phyloP scores from a whole-genome alignment of 2,113 vertebrate genomes.

The Rhinolophus sinicus region DNA sequence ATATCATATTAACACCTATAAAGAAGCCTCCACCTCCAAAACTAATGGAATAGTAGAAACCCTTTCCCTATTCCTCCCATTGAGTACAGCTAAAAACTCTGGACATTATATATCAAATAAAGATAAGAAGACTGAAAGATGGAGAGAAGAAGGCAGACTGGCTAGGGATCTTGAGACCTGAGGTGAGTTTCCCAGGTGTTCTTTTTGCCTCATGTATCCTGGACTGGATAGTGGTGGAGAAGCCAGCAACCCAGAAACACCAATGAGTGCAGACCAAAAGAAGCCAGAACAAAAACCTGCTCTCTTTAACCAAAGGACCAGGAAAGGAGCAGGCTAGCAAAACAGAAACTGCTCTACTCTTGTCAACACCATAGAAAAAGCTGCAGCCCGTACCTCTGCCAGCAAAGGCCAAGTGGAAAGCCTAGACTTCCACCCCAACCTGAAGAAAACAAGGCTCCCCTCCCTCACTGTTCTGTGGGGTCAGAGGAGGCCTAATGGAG shows the following conservation, averaged over 20 bases:
- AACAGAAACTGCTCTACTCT: background rate
- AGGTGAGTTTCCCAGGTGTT: background rate
- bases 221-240: background rate
- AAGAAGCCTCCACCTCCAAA: background rate
- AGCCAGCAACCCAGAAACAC: background rate
- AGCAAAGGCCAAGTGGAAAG: background rate
- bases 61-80: background rate
- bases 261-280: background rate
- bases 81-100: background rate
- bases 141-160: background rate
- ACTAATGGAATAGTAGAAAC: background rate
- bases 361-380: background rate
- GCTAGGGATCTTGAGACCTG: background rate
- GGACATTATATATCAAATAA: background rate
- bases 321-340: background rate
- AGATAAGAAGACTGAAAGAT: background rate
- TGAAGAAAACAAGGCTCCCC: background rate
- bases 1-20: background rate
- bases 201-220: background rate
- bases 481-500: background rate
- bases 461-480: background rate
- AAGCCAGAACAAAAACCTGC: background rate
- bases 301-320: background rate
- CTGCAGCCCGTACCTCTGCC: background rate
- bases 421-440: background rate